Evolutionary conservation across 2,113 vertebrate genomes (phyloP).

Genomic region (Etheostoma cragini): DNA sequence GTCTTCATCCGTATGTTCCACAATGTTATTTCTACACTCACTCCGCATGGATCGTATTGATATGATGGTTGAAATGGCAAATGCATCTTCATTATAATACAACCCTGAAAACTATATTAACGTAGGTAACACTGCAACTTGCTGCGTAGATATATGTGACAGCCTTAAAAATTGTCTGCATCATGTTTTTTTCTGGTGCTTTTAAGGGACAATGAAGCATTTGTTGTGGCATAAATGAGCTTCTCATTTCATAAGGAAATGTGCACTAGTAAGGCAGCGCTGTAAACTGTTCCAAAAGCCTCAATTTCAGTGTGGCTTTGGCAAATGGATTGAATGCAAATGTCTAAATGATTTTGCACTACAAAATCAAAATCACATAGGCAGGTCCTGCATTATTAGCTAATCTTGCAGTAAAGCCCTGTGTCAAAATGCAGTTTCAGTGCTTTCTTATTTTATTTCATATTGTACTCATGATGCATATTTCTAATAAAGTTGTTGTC

Average conservation of each 20-base stretch:
- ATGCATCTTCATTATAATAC: slow-evolving; percentile 13
- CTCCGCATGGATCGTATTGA: slow-evolving; percentile 31
- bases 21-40: slow-evolving; percentile 29
- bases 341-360: neutral
- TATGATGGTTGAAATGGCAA: neutral
- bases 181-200: neutral
- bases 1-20: slow-evolving; percentile 23
- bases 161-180: neutral
- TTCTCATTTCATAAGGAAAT: slow-evolving; percentile 19
- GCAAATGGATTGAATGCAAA: neutral
- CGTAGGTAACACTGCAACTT: slow-evolving; percentile 7
- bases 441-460: neutral
- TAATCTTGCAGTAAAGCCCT: neutral
- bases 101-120: slow-evolving; percentile 23
- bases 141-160: neutral
- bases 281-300: slow-evolving; percentile 1
- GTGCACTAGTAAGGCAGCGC: neutral
- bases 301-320: neutral
- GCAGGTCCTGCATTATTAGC: neutral
- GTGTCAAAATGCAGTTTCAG: neutral
- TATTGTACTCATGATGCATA: neutral
- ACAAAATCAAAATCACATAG: neutral
- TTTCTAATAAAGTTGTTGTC: neutral
- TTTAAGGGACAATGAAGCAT: slow-evolving; percentile 9
- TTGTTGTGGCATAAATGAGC: slow-evolving; percentile 25